A percentile compares a stretch with the other conserved stretches of the same genome.
Evolutionary conservation across 1,140 invertebrate genomes (phyloP).

Genomic region (Acromyrmex echinatior): DNA sequence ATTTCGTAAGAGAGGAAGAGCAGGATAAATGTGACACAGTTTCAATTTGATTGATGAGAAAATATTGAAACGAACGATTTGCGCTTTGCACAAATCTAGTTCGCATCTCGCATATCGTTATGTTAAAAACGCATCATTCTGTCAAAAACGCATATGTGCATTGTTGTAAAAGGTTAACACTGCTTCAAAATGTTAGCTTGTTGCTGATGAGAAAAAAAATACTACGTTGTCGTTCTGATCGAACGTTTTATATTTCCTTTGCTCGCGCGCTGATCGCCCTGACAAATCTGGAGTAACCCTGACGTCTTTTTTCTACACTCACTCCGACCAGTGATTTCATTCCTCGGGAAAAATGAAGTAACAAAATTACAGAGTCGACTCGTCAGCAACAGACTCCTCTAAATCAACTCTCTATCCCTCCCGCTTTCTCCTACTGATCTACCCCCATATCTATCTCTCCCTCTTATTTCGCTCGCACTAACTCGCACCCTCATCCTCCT

Average conservation of each 20-base stretch:
- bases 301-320: conserved; percentile 45
- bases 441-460: conserved; percentile 34
- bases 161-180: not conserved
- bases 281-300: conserved; percentile 56
- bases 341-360: conserved; percentile 73
- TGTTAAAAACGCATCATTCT: not conserved
- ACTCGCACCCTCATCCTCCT: conserved; percentile 47
- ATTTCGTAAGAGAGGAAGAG: conserved; percentile 20
- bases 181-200: not conserved
- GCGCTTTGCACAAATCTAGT: not conserved
- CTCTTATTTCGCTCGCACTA: conserved; percentile 49
- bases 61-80: not conserved
- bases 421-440: conserved; percentile 31
- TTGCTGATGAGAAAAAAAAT: not conserved
- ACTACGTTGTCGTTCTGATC: conserved; percentile 19
- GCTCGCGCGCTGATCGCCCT: conserved; percentile 20
- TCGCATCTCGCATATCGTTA: not conserved
- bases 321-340: conserved; percentile 66
- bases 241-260: conserved; percentile 59
- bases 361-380: conserved; percentile 79
- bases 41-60: conserved; percentile 5
- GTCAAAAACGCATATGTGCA: not conserved
- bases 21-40: not conserved
- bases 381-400: conserved; percentile 76
- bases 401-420: conserved; percentile 71